Percentiles rank a stretch among this genome's conserved stretches.
These are phyloP conservation scores for Chrysolina americana DNA, from an alignment of 2,888 invertebrate species.

Conservation along the genomic window DNA sequence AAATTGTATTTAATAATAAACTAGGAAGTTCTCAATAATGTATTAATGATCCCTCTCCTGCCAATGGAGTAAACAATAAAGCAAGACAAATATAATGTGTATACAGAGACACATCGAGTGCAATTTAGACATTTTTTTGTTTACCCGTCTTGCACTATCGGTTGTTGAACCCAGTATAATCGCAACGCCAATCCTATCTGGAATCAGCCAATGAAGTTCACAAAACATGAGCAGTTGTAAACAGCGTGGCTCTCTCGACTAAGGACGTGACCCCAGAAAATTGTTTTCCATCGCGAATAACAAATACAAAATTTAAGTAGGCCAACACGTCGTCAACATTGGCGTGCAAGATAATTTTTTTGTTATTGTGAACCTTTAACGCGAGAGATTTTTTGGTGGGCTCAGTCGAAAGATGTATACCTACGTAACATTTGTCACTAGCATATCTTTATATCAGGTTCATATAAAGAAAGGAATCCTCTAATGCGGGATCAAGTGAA, in stretches of 20 bases:
- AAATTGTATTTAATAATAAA: too few relatives aligned
- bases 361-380: background rate
- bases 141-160: constrained; percentile 30
- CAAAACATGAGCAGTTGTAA: constrained; percentile 45
- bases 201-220: constrained; percentile 48
- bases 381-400: too few relatives aligned
- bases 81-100: constrained; percentile 15
- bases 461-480: too few relatives aligned
- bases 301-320: constrained; percentile 31
- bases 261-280: constrained; percentile 36
- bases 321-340: constrained; percentile 21
- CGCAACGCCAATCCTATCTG: constrained; percentile 46
- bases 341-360: constrained; percentile 1
- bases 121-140: constrained; percentile 23
- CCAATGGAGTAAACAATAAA: constrained; percentile 19
- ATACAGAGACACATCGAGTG: constrained; percentile 20
- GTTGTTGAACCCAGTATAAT: constrained; percentile 28
- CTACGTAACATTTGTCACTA: too few relatives aligned
- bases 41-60: constrained; percentile 13
- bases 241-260: constrained; percentile 34
- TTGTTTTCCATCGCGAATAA: constrained; percentile 43
- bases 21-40: too few relatives aligned
- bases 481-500: too few relatives aligned
- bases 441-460: too few relatives aligned
- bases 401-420: too few relatives aligned